These are phyloP conservation scores for Coracias cyanogaster DNA, from an alignment of 2,797 vertebrate species.

Conservation along the genomic window DNA sequence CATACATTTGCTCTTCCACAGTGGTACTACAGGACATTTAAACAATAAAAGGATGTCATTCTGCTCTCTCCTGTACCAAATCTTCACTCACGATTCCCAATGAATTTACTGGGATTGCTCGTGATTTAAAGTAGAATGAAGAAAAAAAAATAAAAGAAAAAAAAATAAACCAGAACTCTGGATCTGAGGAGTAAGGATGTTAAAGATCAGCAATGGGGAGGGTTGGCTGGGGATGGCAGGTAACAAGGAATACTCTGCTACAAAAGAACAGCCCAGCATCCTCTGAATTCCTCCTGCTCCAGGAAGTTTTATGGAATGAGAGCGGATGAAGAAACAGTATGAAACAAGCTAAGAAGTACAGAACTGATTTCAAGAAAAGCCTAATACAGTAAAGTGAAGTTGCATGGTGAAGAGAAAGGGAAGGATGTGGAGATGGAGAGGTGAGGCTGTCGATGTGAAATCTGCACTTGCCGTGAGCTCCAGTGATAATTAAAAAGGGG, in stretches of 20 bases:
- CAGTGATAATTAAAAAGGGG: neutral
- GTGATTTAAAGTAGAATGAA: neutral
- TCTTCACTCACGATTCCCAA: neutral
- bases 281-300: neutral
- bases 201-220: neutral
- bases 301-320: neutral
- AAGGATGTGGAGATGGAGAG: neutral
- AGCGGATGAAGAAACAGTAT: neutral
- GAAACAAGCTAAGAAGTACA: neutral
- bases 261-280: neutral
- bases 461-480: neutral
- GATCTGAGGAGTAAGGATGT: neutral
- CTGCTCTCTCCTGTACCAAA: neutral
- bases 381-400: neutral
- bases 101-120: neutral
- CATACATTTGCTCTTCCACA: conserved; percentile 52
- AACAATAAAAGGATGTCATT: neutral
- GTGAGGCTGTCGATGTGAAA: neutral
- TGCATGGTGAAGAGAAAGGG: neutral
- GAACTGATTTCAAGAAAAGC: neutral
- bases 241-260: neutral
- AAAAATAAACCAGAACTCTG: neutral
- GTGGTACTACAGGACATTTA: conserved; percentile 47
- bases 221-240: neutral
- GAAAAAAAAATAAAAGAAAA: neutral